Percentiles rank a stretch among this genome's conserved stretches.
These are phyloP conservation scores for Baryphthengus martii DNA, from an alignment of 2,113 vertebrate genomes.

Conservation along the genomic window DNA sequence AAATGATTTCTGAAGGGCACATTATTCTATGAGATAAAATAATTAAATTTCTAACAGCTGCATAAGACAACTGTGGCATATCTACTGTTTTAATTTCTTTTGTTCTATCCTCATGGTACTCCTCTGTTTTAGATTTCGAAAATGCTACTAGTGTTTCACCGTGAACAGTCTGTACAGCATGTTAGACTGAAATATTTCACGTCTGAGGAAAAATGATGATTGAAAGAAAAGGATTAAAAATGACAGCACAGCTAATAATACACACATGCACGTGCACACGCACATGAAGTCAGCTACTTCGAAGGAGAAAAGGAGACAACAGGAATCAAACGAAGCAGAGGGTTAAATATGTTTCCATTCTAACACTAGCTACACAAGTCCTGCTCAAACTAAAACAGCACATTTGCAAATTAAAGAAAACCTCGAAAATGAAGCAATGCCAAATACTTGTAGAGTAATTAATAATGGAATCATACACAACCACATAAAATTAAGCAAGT, in stretches of 20 bases:
- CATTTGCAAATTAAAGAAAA: slow-evolving; percentile 69
- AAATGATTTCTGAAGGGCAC: slow-evolving; percentile 88
- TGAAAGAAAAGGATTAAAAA: slow-evolving; percentile 75
- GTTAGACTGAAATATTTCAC: slow-evolving; percentile 74
- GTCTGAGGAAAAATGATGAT: slow-evolving; percentile 74
- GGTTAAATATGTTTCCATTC: slow-evolving; percentile 60
- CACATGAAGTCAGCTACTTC: slow-evolving; percentile 37
- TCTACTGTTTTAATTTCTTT: slow-evolving; percentile 83
- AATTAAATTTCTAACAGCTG: slow-evolving; percentile 87
- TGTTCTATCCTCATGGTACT: slow-evolving; percentile 78
- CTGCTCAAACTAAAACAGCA: slow-evolving; percentile 41
- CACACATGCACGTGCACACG: slow-evolving; percentile 36
- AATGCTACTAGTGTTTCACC: slow-evolving; percentile 69
- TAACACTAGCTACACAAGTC: slow-evolving; percentile 39
- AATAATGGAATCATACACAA: slow-evolving; percentile 62
- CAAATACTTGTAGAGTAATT: slow-evolving; percentile 67
- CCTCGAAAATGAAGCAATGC: slow-evolving; percentile 35
- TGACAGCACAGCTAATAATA: slow-evolving; percentile 72
- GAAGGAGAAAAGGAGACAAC: slow-evolving; percentile 1
- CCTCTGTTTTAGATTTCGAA: slow-evolving; percentile 73
- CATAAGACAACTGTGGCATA: slow-evolving; percentile 80
- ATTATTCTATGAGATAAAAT: slow-evolving; percentile 89
- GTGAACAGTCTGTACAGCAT: slow-evolving; percentile 64
- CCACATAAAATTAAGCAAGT: slow-evolving; percentile 56
- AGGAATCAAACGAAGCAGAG: slow-evolving; percentile 42